Conservation (phyloP, 2,888 invertebrate genomes). For the Spodoptera picta region DNA sequence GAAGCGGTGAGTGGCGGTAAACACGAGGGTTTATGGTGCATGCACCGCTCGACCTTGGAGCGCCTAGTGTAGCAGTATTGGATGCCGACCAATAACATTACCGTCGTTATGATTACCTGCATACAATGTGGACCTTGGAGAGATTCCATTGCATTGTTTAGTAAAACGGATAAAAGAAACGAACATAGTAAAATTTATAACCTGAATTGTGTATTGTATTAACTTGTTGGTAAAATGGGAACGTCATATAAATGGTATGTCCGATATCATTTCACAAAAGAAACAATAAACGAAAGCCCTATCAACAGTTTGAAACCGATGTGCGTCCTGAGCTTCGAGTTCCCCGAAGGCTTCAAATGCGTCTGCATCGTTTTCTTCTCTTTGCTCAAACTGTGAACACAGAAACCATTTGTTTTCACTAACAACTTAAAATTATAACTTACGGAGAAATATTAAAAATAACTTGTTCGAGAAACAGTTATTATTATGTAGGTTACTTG, state of each 20-base stretch:
- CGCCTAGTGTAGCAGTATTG: constrained; percentile 48
- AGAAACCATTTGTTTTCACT: constrained; percentile 31
- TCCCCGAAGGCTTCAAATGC: constrained; percentile 32
- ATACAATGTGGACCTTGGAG: constrained; percentile 47
- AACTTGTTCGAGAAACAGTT: constrained; percentile 56
- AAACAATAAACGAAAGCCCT: constrained; percentile 5
- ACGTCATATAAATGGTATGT: constrained; percentile 7
- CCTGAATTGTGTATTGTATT: constrained; percentile 14
- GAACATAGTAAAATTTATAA: constrained; percentile 42
- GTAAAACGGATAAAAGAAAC: constrained; percentile 45
- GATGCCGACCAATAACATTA: constrained; percentile 44
- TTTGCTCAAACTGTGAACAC: constrained; percentile 29
- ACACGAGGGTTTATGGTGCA: constrained; percentile 64
- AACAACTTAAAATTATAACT: constrained; percentile 47
- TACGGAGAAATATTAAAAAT: constrained; percentile 53
- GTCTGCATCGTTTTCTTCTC: constrained; percentile 19
- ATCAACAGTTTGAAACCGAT: constrained; percentile 16
- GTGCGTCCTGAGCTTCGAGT: constrained; percentile 12
- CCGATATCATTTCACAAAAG: constrained; percentile 20
- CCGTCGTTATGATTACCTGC: constrained; percentile 41
- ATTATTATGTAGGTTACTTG: constrained; percentile 72
- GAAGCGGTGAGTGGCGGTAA: constrained; percentile 59
- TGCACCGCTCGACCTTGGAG: constrained; percentile 61
- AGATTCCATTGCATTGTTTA: constrained; percentile 56
- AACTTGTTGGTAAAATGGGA: constrained; percentile 17